phyloP scores from a whole-genome alignment of 2,888 invertebrate genomes.

The Tenthredo notha region DNA sequence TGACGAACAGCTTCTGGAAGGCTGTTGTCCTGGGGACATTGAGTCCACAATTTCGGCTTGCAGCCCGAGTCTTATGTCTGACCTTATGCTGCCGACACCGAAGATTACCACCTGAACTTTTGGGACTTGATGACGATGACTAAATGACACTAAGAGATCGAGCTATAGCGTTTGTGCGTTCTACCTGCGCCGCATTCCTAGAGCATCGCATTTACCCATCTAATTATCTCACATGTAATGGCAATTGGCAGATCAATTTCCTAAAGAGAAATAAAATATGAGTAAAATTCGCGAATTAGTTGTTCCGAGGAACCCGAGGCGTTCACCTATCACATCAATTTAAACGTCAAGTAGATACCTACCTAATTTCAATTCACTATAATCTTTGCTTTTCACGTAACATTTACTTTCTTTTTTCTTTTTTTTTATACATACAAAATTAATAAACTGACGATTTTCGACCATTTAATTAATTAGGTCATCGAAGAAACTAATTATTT shows the following conservation, averaged over 20 bases:
- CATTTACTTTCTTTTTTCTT: neutral
- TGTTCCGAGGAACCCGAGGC: conserved; percentile 7
- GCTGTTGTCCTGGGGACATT: conserved; percentile 93
- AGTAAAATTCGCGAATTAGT: conserved; percentile 6
- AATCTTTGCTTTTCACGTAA: neutral
- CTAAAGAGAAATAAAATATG: conserved; percentile 1
- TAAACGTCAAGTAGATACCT: neutral
- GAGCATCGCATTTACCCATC: conserved; percentile 64
- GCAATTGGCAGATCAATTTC: conserved; percentile 2
- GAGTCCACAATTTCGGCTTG: conserved; percentile 95
- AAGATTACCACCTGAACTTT: conserved; percentile 90
- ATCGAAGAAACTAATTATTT: neutral
- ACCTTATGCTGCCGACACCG: conserved; percentile 93
- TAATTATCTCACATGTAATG: neutral
- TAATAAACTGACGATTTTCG: neutral
- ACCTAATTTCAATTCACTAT: neutral
- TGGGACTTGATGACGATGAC: conserved; percentile 93
- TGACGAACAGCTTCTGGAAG: conserved; percentile 97
- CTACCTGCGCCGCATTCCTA: conserved; percentile 68
- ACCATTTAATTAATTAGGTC: neutral
- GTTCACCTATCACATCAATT: neutral
- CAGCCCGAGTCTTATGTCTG: conserved; percentile 92
- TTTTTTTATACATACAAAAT: neutral
- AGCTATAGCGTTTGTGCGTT: conserved; percentile 46
- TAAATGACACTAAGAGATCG: conserved; percentile 73